phyloP scores from a whole-genome alignment of 2,888 invertebrate genomes.

The Salticus scenicus region DNA sequence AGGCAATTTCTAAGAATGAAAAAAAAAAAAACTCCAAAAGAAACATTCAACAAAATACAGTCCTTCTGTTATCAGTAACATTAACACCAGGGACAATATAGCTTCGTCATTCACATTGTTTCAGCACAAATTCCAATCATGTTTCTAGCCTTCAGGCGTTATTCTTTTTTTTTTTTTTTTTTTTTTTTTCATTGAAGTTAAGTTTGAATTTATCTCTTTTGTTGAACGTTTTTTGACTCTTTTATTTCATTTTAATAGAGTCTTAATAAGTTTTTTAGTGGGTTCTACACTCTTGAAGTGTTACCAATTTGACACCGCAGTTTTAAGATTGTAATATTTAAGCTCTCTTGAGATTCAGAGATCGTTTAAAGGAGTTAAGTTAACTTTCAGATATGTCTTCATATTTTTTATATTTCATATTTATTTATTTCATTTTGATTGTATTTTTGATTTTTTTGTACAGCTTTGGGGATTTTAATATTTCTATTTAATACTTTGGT shows the following conservation, averaged over 20 bases:
- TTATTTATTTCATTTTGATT: not conserved
- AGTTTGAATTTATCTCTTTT: conserved; percentile 29
- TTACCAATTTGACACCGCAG: not conserved
- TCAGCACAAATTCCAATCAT: conserved; percentile 2
- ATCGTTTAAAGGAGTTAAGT: not conserved
- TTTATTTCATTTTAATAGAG: conserved; percentile 37
- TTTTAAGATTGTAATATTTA: not conserved
- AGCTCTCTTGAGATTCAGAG: not conserved
- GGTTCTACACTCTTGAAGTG: not conserved
- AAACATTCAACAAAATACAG: not conserved
- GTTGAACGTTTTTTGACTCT: conserved; percentile 34
- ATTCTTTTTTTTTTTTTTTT: not conserved
- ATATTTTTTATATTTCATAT: not conserved
- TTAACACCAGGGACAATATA: not conserved
- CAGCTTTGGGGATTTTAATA: not conserved
- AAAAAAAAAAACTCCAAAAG: not conserved
- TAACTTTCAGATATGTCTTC: not conserved
- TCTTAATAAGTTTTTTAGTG: not conserved
- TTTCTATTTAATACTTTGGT: too few species aligned
- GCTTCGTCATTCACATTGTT: not conserved
- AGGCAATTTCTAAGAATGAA: not conserved
- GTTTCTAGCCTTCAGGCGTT: not conserved
- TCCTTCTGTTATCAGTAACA: not conserved
- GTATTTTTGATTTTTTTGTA: not conserved
- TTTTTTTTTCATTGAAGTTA: not conserved